Base-by-base conservation (phyloP, 2,113 vertebrate genomes). In the Paradisaea rubra region DNA sequence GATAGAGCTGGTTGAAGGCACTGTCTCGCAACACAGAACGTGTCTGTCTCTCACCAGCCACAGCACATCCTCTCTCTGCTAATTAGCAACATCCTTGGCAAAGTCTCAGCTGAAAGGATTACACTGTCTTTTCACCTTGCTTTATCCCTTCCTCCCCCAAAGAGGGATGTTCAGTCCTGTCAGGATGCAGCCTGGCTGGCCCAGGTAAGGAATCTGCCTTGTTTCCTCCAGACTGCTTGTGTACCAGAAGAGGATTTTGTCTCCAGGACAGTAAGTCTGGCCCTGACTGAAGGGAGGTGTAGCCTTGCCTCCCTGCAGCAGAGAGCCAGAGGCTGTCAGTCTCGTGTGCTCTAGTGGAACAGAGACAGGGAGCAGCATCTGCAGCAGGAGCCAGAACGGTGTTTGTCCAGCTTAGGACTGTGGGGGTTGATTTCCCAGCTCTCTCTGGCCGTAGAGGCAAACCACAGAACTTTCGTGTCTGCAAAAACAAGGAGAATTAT, bases 31-130 rank as follows among this genome's bases (percentile, higher is more conserved):
- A 77, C 59, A 49, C 63, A 54, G 90, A 83, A 80, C 7, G 45
- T 50, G 81, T 77, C 85, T 94, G 95, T 96, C 95, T 96, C 82
- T 88, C 96, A 92, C 95, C 88, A 93, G 71, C 90, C 68, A 47
- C 82, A 83, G 78, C 83, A 63, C 86, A 3, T 93, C 74, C 66
- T 83, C 59, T 74, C 87, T 80, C 76, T 83, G 88, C 90, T 96
- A 95, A 96, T 96, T 96, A 93, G 88, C 92, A 91, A 70, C 71
- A 70, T 81, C 60, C 56, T 59, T 83, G 68, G 37, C 81, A 69
- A 90, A 81, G 53, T 65, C 91, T 86, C 73, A 70, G 83, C 94
- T 93, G 94, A 95, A 91, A 91, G 91, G 94, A 95, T 94, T 94
- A 91, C 35, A 23, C 41, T 52, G 42, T 54, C 71, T 95, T 91